Evolutionary conservation across 2,797 vertebrate genomes (phyloP).

Genomic region (Telmatherina bonti): DNA sequence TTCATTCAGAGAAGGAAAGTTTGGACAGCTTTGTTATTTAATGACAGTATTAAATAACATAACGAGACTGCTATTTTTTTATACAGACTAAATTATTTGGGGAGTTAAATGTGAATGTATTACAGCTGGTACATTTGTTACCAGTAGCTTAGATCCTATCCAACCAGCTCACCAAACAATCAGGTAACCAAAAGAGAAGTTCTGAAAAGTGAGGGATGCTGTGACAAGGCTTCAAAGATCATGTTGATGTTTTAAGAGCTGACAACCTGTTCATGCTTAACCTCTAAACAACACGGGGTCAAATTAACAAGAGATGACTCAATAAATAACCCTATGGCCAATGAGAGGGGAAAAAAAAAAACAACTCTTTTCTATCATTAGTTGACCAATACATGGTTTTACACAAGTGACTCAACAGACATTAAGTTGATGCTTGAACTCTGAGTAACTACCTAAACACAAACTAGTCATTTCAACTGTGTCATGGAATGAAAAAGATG

Average conservation of each 20-base stretch:
- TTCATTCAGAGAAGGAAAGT: conserved; percentile 1
- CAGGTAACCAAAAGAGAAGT: not conserved
- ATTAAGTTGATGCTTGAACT: too few relatives aligned
- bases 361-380: too few relatives aligned
- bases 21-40: not conserved
- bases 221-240: conserved; percentile 37
- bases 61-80: too few relatives aligned
- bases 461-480: too few relatives aligned
- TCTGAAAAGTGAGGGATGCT: not conserved
- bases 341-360: too few relatives aligned
- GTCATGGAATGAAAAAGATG: not conserved
- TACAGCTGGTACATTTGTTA: conserved; percentile 6
- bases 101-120: not conserved
- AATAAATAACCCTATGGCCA: too few relatives aligned
- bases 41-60: too few relatives aligned
- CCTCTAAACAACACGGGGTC: not conserved
- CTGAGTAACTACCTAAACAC: too few relatives aligned
- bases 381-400: too few relatives aligned
- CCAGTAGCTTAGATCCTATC: not conserved
- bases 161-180: not conserved
- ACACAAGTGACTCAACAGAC: too few relatives aligned
- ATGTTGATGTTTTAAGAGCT: conserved; percentile 37
- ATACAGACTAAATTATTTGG: conserved; percentile 1
- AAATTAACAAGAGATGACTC: not conserved
- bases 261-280: not conserved